These are phyloP conservation scores for Eira barbara DNA, from an alignment of 2,113 vertebrate genomes.

Conservation along the genomic window DNA sequence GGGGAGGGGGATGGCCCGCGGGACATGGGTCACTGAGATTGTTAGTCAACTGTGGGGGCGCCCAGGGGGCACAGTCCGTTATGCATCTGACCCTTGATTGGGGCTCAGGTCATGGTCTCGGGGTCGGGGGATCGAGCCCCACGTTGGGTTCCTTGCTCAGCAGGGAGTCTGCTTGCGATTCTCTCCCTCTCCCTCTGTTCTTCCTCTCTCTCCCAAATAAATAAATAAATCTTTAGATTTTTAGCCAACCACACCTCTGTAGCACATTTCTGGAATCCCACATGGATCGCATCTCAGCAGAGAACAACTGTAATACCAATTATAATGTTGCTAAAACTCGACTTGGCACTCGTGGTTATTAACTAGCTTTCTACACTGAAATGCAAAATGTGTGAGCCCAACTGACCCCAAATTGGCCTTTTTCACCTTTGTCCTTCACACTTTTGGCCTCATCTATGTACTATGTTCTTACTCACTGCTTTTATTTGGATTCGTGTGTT, in stretches of 20 bases:
- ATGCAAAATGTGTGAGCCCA: fast-evolving
- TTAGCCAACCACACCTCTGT: fast-evolving
- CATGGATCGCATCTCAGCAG: fast-evolving
- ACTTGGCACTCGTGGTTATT: fast-evolving
- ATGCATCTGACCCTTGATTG: neutral
- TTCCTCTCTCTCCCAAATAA: neutral
- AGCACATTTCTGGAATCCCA: fast-evolving
- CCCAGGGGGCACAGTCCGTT: neutral
- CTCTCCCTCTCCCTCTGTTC: neutral
- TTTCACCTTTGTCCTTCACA: neutral
- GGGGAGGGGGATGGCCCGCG: fast-evolving
- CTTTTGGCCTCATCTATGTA: no score
- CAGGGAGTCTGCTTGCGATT: neutral
- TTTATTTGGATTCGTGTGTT: neutral
- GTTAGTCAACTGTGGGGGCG: neutral
- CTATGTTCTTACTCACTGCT: neutral
- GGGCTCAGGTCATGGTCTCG: neutral
- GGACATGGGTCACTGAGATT: neutral
- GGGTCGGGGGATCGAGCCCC: neutral
- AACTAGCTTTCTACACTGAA: neutral
- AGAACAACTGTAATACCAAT: fast-evolving
- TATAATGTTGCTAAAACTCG: neutral
- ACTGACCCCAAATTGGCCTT: neutral
- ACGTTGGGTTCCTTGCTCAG: neutral
- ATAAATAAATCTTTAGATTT: neutral